Base-by-base conservation (phyloP, 2,888 invertebrate species). In the Eupithecia tripunctaria region DNA sequence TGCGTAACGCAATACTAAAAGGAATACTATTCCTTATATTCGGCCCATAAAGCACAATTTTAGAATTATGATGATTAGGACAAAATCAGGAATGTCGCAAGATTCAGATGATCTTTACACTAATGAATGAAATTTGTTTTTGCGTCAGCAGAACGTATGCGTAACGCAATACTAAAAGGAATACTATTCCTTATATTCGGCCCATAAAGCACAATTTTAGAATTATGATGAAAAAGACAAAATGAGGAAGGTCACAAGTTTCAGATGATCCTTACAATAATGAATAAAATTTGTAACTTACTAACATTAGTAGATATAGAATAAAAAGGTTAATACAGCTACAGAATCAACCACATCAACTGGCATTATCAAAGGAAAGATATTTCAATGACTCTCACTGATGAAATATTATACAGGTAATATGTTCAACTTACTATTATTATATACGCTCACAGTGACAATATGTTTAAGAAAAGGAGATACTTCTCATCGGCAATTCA, bases 351-450 rank as follows among this genome's bases (percentile, higher is more conserved):
- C 25, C 56, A 21, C 51, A 14, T 51, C 51, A 21, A 51, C 21
- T 56, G 25, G 56, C 56, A 56, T 56, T 25, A 56, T 56, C 56
- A 56, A 56, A 56, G 12, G 21, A 25, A 56, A 25, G 21, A 56
- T 56, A 25, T 56, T 56, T 56, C 21, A 51, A 51, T 51, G 51
- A 21, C 51, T 12, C n/a, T 51, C 56, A 56, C 56, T 25, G 56
- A 14, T 56, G 25, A 56, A 25, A 56, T 56, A 56, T 14, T 56
- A 18, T 51, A 25, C 56, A 56, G 56, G 56, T 56, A 56, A 56
- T 56, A 56, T 56, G 21, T 56, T 56, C 12, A 56, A 56, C 25
- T 25, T 25, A 4, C 21, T 56, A 56, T 25, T 43, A 43, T 51
- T 51, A 51, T 51, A 25, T 25, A 1, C 5, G 25, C 25, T 56